Evolutionary conservation across 2,113 vertebrate species (phyloP).

Genomic region (Ornithorhynchus anatinus): DNA sequence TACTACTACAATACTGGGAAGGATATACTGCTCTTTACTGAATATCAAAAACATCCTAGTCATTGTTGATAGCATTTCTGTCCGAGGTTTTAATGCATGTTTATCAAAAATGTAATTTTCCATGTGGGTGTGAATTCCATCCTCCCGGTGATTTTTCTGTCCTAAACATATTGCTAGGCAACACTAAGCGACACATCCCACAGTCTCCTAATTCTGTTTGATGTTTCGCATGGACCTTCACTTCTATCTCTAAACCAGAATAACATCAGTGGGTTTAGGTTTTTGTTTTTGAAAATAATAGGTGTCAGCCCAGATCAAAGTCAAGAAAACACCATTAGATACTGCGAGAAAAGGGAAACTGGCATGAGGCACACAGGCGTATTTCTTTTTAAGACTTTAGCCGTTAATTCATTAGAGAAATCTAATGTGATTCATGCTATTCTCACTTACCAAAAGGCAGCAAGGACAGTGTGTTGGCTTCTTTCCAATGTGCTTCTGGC

Average conservation of each 20-base stretch:
- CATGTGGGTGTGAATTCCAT: constrained; percentile 21
- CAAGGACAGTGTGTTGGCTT: background rate
- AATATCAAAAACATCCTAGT: background rate
- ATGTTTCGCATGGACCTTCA: background rate
- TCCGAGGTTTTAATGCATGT: constrained; percentile 2
- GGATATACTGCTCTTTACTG: background rate
- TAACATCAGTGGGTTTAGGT: constrained; percentile 14
- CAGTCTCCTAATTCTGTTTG: background rate
- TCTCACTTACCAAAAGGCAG: constrained; percentile 26
- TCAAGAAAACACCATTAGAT: background rate
- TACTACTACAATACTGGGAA: background rate
- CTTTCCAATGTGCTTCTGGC: background rate
- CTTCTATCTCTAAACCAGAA: constrained; percentile 38
- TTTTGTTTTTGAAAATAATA: constrained; percentile 41
- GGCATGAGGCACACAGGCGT: constrained; percentile 18
- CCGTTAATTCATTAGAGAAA: constrained; percentile 23
- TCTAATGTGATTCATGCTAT: constrained; percentile 26
- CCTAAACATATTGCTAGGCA: constrained; percentile 39
- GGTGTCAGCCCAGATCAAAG: constrained; percentile 5
- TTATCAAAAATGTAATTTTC: constrained; percentile 12
- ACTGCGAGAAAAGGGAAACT: constrained; percentile 40
- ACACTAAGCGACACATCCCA: constrained; percentile 31
- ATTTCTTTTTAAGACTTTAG: constrained; percentile 41
- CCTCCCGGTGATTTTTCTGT: background rate
- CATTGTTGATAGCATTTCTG: background rate